Evolutionary conservation across 2,888 invertebrate species (phyloP).

Genomic region (Agrochola macilenta): DNA sequence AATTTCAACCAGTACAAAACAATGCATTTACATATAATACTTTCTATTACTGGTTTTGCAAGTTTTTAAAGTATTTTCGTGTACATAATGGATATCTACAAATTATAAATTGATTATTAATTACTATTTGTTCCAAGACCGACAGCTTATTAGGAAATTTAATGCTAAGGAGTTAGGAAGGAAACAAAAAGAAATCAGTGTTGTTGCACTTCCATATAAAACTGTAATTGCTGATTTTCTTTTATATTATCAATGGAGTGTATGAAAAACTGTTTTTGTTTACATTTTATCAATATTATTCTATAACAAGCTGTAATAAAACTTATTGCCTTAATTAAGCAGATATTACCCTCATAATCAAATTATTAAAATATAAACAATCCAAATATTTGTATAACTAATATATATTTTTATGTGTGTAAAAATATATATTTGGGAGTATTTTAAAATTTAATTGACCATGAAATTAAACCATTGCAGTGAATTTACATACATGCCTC

Average conservation of each 20-base stretch:
- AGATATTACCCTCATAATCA: not conserved
- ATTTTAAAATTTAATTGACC: not conserved
- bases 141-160: not conserved
- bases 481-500: not conserved
- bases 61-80: not conserved
- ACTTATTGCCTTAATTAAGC: constrained; percentile 1
- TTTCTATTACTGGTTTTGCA: not conserved
- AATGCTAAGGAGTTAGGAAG: not conserved
- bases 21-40: constrained; percentile 30
- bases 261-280: not conserved
- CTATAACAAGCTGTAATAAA: constrained; percentile 9
- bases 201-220: not conserved
- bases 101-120: not conserved
- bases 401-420: not conserved
- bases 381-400: not conserved
- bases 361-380: not conserved
- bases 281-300: not conserved
- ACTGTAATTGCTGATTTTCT: constrained; percentile 4
- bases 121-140: not conserved
- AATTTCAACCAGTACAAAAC: constrained; percentile 18
- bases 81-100: not conserved
- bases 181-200: constrained; percentile 15
- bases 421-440: not conserved
- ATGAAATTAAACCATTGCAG: not conserved
- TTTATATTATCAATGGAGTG: not conserved